Base-by-base conservation (phyloP, 2,888 invertebrate species). In the Strigamia crassipes region DNA sequence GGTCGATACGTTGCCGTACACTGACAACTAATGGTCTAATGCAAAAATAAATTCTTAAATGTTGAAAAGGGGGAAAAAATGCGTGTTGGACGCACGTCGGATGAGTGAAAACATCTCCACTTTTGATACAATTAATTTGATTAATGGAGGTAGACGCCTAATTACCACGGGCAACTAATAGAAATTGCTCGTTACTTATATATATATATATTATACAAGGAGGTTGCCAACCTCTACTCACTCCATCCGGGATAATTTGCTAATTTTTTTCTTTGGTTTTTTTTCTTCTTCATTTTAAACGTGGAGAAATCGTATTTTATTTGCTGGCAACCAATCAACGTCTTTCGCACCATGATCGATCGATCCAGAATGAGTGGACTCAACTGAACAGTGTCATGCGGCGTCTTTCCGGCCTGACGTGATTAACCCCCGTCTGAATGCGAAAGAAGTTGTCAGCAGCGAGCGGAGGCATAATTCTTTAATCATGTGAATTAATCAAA, bases 51-150 rank as follows among this genome's bases (percentile, higher is more conserved):
- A 66, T 66, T 21, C 21, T 66, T 18, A 6, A 66, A 12, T 23
- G 61, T 46, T 46, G 23, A 21, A n/a, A 21, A 66, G 23, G 23
- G 18, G 21, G 8, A 66, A 66, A 66, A 18, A 23, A 5, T 6
- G 23, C 61, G 1, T 18, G 23, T 66, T 23, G 61, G 61, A 66
- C 61, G 61, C 23, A 66, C 61, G 61, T 66, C 61, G 18, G 21
- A 66, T 66, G 23, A 23, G 21, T 66, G 61, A 66, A 66, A 66
- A 66, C 61, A 18, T 66, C 61, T 66, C 23, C 61, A 15, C 61
- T 66, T 66, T 66, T 66, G 61, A 66, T 66, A 66, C 61, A 66
- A 66, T 66, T 66, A 66, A 66, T 66, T 66, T 66, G 61, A 66
- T 66, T 66, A 66, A 66, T 66, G 61, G 61, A 5, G 61, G 21